Evolutionary conservation across 2,797 vertebrate species (phyloP).

Genomic region (Cichlasoma orientale): DNA sequence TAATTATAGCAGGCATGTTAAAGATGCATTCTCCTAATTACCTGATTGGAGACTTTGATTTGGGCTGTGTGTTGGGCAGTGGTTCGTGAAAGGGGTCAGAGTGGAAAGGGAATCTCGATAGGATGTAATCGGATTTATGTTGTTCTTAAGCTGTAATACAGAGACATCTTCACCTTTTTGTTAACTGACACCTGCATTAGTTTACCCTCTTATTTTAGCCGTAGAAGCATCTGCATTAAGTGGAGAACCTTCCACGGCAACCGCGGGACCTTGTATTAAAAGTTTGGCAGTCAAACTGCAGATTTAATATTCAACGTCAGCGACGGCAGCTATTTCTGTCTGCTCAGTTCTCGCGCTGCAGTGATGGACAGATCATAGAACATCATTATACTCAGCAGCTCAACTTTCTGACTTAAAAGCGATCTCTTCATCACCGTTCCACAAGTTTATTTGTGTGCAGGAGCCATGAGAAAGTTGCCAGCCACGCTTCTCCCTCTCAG

Average conservation of each 20-base stretch:
- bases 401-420: constrained; percentile 60
- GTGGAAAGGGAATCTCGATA: background rate
- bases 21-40: constrained; percentile 75
- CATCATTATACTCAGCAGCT: constrained; percentile 32
- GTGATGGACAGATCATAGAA: constrained; percentile 40
- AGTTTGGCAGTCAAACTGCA: constrained; percentile 33
- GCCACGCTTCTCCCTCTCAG: constrained; percentile 12
- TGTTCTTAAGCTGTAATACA: background rate
- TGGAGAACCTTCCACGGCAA: background rate
- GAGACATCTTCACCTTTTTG: background rate
- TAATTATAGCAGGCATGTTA: constrained; percentile 73
- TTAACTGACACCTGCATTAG: background rate
- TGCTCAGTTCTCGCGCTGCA: constrained; percentile 14
- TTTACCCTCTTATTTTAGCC: background rate
- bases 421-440: constrained; percentile 50
- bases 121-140: background rate
- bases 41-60: constrained; percentile 66
- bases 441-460: constrained; percentile 45
- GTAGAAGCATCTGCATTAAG: background rate
- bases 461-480: constrained; percentile 42
- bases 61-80: constrained; percentile 34
- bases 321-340: constrained; percentile 34
- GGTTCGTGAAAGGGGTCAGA: background rate
- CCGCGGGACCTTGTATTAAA: constrained; percentile 33
- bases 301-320: constrained; percentile 38